Evolutionary conservation across 2,113 vertebrate genomes (phyloP), one percentile per base, ranked within the genome.

Genomic region (Ibidorhyncha struthersii): DNA sequence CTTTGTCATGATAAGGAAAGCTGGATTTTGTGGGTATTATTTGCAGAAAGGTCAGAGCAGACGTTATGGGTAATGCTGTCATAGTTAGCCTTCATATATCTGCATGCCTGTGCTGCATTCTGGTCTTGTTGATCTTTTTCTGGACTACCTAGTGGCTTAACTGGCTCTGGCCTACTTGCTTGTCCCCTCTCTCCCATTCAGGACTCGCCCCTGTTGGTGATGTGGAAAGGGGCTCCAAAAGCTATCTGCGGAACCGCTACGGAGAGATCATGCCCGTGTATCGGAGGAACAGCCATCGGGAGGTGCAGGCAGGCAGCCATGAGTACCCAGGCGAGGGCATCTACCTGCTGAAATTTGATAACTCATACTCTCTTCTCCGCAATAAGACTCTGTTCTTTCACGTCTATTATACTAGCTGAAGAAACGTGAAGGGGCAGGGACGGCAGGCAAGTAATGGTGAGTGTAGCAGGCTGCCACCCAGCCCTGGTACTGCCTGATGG

Each of bases 341-440:
- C 61, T 99, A 99, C 97, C 98, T 99, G 93, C 98, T 99, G 50
- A 99, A 99, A 96, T 99, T 99, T 19, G 99, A 99, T 97, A 99
- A 99, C 98, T 99, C 99, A 0, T 99, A 99, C 97, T 99, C 99
- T 10, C 98, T 99, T 43, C 99, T 99, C 94, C 98, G 99, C 97
- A 99, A 99, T 95, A 99, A 99, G 98, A 99, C 99, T 87, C 99
- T 99, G 36, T 99, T 99, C 98, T 99, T 99, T 97, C 99, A 99
- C 25, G 96, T 99, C 89, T 99, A 99, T 97, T 99, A 99, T 94
- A 99, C 99, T 5, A 98, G 98, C 96, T 98, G 98, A 98, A 95
- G 91, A 63, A 36, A 70, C 2, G 16, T 59, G 62, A 89, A 71
- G 38, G 72, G 82, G 81, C 88, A 71, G 91, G 92, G 92, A 95